These are phyloP conservation scores for Cotesia congregata DNA, from an alignment of 2,888 invertebrate genomes.

Conservation along the genomic window DNA sequence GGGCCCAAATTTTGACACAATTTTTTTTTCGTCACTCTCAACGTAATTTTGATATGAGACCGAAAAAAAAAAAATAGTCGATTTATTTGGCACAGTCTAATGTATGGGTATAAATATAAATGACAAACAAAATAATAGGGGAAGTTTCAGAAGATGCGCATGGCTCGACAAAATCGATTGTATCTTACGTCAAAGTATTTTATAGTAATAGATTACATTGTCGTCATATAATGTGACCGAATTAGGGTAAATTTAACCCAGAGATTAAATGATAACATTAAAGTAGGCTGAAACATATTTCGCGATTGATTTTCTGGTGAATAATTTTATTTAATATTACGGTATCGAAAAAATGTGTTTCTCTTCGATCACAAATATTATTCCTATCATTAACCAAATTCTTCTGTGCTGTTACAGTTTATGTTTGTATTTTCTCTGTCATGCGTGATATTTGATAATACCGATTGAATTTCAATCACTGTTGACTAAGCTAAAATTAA, in stretches of 20 bases:
- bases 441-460: constrained; percentile 3
- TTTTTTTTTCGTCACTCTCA: too few species aligned
- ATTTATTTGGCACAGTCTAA: too few species aligned
- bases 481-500: neutral
- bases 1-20: too few species aligned
- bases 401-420: neutral
- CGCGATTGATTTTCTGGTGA: neutral
- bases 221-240: neutral
- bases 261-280: neutral
- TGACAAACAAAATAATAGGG: neutral
- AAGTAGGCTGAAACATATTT: neutral
- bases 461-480: constrained; percentile 5
- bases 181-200: constrained; percentile 25
- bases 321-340: constrained; percentile 1
- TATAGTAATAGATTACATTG: neutral
- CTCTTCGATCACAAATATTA: neutral
- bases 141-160: constrained; percentile 9
- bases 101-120: neutral
- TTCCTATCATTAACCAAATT: neutral
- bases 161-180: constrained; percentile 22
- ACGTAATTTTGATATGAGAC: too few species aligned
- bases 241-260: constrained; percentile 1
- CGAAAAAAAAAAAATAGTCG: too few species aligned
- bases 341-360: neutral
- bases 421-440: neutral